Evolutionary conservation across 2,113 vertebrate genomes (phyloP), one percentile per base, ranked within the genome.

Genomic region (Piaya cayana): DNA sequence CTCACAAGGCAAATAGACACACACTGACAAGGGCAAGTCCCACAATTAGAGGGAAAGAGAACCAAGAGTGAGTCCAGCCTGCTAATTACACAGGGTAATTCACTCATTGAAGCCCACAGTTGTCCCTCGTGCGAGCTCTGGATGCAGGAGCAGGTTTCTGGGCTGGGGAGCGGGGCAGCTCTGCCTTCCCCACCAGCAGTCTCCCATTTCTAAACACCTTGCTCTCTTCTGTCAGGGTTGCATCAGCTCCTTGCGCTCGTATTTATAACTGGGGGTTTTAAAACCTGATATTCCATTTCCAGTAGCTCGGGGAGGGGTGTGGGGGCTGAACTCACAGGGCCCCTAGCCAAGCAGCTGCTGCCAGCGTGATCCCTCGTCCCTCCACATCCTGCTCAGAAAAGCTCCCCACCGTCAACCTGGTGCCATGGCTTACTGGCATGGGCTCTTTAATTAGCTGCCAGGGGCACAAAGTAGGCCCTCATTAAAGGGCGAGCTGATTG

Each of bases 261-360:
- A 96, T 97, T 97, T 96, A 93, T 95, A 97, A 82, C 95, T 13
- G 15, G 64, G n/a, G 64, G n/a, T 55, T 90, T 94, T 93, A 97
- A 95, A 97, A 97, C 95, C 93, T 70, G 96, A 94, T 97, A 92
- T 94, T 94, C 96, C 92, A 95, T 94, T 97, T 97, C 97, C 97
- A 97, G 97, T 96, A 95, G 95, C 97, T 97, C 39, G 1, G 60
- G 18, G 79, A 74, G 82, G 95, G 82, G 68, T n/a, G n/a, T n/a
- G n/a, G n/a, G 91, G 95, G 94, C 42, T 95, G 87, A 94, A 94
- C 6, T 67, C 72, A 43, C 95, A 79, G 94, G 97, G 96, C 94
- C 91, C 90, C 90, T 60, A 23, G 97, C 97, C 97, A 97, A 97
- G 97, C 97, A 97, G 97, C 97, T 97, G 97, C 97, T 97, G 96